Evolutionary conservation across 2,888 invertebrate genomes (phyloP), one percentile per base, ranked within the genome.

Genomic region (Allophyes oxyacanthae): DNA sequence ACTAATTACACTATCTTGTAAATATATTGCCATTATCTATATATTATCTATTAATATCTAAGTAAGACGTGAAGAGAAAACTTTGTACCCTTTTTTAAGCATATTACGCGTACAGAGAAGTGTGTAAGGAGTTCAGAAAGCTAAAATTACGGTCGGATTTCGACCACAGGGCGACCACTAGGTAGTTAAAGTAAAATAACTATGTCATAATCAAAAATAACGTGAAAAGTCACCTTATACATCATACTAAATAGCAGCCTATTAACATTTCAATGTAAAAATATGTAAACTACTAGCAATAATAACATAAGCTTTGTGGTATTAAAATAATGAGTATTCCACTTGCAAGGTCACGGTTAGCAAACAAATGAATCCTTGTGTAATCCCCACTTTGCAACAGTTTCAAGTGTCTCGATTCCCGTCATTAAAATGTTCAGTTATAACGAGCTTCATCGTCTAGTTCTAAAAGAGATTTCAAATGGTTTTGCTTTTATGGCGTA

Each of bases 331-430:
- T 84, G 76, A 84, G 75, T 55, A 50, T 59, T 71, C 67, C 52
- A 60, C 72, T 80, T 86, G 86, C 78, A 83, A 85, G 82, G 84
- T 82, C 85, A 87, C 86, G 86, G 68, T 66, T 64, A 54, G 73
- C 85, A 86, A 85, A 88, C 86, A 85, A 79, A 57, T 69, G 79
- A 67, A 80, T 83, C 78, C 78, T 75, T 71, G 52, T 76, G 76
- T 84, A 83, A 84, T 84, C 81, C 78, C 71, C 64, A 62, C 75
- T 79, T 75, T 70, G 76, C 75, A 73, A 77, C 78, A 77, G 77
- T 80, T 81, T 81, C 75, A 69, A 81, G 78, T 75, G 72, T 76
- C 77, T 75, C 77, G 70, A 77, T 78, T 74, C 62, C 45, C 63
- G 66, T 73, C 65, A 77, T 81, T 81, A 79, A 77, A 75, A 73